A percentile compares a stretch with the other conserved stretches of the same genome.
Conservation (phyloP, 1,140 invertebrate genomes). For the Micrasema longulum region DNA sequence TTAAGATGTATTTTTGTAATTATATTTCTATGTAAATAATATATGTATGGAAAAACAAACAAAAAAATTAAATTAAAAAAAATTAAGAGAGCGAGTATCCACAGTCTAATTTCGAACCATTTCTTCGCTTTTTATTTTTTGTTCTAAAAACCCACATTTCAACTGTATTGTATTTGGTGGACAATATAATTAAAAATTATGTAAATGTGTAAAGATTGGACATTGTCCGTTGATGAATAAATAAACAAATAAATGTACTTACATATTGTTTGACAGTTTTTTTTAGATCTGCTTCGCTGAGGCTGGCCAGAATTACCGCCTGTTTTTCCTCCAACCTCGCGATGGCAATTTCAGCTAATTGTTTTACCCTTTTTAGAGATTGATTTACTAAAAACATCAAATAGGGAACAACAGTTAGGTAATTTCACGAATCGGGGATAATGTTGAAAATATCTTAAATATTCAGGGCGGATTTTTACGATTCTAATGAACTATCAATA, state of each 20-base stretch:
- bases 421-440: too few species aligned
- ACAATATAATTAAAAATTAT: background rate
- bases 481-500: too few species aligned
- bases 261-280: slow-evolving; percentile 7
- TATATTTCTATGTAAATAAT: too few species aligned
- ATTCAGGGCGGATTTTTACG: too few species aligned
- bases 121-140: background rate
- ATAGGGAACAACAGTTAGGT: too few species aligned
- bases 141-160: background rate
- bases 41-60: too few species aligned
- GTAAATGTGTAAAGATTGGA: background rate
- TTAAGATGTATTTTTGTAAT: too few species aligned
- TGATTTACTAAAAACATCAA: too few species aligned
- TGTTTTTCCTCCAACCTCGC: background rate
- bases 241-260: background rate
- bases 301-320: background rate
- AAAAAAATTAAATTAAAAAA: background rate
- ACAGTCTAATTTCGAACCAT: background rate
- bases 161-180: background rate
- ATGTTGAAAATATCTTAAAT: too few species aligned
- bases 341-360: background rate
- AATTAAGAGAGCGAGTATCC: background rate
- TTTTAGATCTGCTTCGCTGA: background rate
- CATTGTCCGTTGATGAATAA: background rate
- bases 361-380: too few species aligned